Percentiles rank a stretch among this genome's conserved stretches.
Conservation (phyloP, 1,140 invertebrate species). For the Augochlora pura region DNA sequence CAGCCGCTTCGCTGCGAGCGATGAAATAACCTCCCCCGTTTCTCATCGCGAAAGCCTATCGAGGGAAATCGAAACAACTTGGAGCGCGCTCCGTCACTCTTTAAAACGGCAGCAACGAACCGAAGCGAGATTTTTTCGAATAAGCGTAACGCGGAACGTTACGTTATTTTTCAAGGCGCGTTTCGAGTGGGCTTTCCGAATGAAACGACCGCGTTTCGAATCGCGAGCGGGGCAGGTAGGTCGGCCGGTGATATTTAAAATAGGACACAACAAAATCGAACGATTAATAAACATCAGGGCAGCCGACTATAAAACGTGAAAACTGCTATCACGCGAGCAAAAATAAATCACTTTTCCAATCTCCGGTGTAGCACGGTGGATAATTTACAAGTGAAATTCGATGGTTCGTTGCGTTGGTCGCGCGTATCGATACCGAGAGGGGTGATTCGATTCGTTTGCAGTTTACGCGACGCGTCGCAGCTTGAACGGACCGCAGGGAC, state of each 20-base stretch:
- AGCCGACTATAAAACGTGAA: background rate
- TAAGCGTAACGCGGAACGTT: too few species aligned
- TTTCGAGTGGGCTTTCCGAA: too few species aligned
- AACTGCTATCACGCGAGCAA: background rate
- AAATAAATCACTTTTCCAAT: constrained; percentile 18
- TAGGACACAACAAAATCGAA: too few species aligned
- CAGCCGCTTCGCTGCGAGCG: too few species aligned
- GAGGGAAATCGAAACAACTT: background rate
- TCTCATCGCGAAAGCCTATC: background rate
- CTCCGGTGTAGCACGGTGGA: background rate
- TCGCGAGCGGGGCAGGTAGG: too few species aligned
- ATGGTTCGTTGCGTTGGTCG: background rate
- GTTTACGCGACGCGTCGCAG: background rate
- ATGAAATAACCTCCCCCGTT: background rate
- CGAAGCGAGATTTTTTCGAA: too few species aligned
- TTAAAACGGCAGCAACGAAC: too few species aligned
- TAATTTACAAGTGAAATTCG: constrained; percentile 7
- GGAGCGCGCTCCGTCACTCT: too few species aligned
- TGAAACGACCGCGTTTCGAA: too few species aligned
- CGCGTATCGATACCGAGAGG: background rate
- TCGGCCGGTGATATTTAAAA: background rate
- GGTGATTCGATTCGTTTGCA: background rate
- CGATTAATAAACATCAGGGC: background rate
- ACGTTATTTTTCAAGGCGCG: too few species aligned
- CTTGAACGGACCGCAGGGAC: background rate